phyloP scores from a whole-genome alignment of 2,797 vertebrate species.

The Sebastes hopkinsi region DNA sequence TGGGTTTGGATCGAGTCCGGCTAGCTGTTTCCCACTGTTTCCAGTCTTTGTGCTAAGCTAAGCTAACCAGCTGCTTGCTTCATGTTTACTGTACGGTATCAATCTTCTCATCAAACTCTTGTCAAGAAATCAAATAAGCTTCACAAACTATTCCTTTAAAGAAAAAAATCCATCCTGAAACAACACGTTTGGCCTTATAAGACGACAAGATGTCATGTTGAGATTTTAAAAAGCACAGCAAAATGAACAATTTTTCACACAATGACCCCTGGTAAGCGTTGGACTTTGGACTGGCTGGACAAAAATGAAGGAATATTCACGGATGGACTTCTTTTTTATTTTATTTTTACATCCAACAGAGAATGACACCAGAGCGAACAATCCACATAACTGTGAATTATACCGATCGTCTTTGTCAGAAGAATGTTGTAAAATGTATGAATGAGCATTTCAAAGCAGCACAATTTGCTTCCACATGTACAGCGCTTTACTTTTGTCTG shows the following conservation, averaged over 20 bases:
- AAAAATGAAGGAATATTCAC: background rate
- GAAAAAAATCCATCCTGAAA: background rate
- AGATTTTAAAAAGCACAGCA: slow-evolving; percentile 20
- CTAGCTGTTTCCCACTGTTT: background rate
- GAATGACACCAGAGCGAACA: background rate
- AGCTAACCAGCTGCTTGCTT: background rate
- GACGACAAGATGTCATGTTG: background rate
- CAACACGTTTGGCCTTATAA: background rate
- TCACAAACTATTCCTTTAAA: background rate
- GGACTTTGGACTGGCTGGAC: background rate
- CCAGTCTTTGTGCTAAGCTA: background rate
- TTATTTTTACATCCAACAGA: background rate
- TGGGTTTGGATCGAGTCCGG: background rate
- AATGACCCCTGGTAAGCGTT: background rate
- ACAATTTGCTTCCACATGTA: slow-evolving; percentile 29
- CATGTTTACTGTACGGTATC: background rate
- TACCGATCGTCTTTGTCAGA: background rate
- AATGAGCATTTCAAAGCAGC: slow-evolving; percentile 21
- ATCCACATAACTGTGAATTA: slow-evolving; percentile 56
- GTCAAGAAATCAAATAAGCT: background rate
- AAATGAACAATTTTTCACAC: background rate
- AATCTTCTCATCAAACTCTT: background rate
- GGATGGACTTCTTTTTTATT: background rate
- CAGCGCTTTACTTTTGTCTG: slow-evolving; percentile 30
- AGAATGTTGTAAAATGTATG: slow-evolving; percentile 42